These are phyloP conservation scores for Acropternis orthonyx DNA, from an alignment of 2,797 vertebrate genomes.

Conservation along the genomic window DNA sequence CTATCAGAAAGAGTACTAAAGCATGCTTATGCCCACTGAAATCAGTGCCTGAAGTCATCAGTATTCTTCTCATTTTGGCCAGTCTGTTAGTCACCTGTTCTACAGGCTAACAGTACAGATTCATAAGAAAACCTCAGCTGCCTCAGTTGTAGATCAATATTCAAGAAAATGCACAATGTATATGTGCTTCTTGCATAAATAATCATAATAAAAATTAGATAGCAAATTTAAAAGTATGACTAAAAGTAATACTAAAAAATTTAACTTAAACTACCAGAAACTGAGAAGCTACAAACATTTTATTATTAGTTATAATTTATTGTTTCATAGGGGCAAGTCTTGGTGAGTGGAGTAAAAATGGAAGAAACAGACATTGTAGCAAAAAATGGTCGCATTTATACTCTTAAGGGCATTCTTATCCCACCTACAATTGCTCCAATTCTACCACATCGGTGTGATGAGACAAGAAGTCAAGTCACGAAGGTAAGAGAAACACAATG, in stretches of 20 bases:
- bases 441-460: slow-evolving; percentile 87
- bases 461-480: slow-evolving; percentile 60
- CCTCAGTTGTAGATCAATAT: not conserved
- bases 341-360: slow-evolving; percentile 79
- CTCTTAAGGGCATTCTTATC: slow-evolving; percentile 82
- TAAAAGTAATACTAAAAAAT: not conserved
- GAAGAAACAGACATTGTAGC: slow-evolving; percentile 85
- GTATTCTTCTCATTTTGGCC: not conserved
- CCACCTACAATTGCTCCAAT: slow-evolving; percentile 89
- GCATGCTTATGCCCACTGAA: not conserved
- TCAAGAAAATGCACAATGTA: not conserved
- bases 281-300: not conserved
- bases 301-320: not conserved
- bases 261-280: not conserved
- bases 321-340: slow-evolving; percentile 82
- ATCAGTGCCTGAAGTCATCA: not conserved
- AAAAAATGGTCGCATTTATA: slow-evolving; percentile 88
- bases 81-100: not conserved
- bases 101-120: not conserved
- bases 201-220: not conserved
- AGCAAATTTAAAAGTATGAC: not conserved
- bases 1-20: not conserved
- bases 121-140: not conserved
- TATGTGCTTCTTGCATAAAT: not conserved
- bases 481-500: slow-evolving; percentile 45